Evolutionary conservation across 2,797 vertebrate species (phyloP).

Genomic region (Muraenolepis orangiensis): DNA sequence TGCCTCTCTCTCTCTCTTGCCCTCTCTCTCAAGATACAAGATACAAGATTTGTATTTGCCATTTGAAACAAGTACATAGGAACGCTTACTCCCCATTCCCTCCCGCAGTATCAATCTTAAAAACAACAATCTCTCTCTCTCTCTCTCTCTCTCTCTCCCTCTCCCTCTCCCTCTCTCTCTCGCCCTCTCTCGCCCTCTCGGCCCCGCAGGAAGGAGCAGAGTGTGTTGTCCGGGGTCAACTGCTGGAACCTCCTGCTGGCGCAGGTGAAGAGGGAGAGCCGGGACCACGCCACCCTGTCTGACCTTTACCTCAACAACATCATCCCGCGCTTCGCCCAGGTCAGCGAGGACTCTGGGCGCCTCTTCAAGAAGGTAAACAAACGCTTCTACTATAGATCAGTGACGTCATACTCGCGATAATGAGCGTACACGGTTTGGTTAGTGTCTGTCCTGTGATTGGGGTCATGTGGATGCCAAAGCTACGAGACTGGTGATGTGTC

Average conservation of each 20-base stretch:
- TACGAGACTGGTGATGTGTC: too few species aligned
- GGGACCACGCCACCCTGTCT: conserved; percentile 95
- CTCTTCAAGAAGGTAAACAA: conserved; percentile 76
- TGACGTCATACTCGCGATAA: background rate
- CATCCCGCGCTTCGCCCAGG: conserved; percentile 95
- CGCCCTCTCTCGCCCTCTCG: background rate
- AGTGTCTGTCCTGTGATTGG: too few species aligned
- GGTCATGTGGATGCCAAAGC: too few species aligned
- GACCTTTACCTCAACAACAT: conserved; percentile 99
- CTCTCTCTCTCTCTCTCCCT: background rate
- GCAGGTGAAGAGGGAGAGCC: conserved; percentile 96
- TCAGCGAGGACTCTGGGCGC: conserved; percentile 94
- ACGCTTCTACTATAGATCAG: too few species aligned
- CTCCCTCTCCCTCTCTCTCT: background rate
- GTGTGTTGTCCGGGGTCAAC: conserved; percentile 90
- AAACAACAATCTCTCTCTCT: conserved; percentile 9
- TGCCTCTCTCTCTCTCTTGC: background rate
- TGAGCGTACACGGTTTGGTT: background rate
- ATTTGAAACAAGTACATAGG: too few species aligned
- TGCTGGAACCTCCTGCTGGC: conserved; percentile 97
- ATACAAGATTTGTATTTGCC: too few species aligned
- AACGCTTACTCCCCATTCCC: too few species aligned
- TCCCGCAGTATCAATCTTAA: too few species aligned
- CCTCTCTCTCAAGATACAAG: too few species aligned
- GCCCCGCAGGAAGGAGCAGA: conserved; percentile 86